These are phyloP conservation scores for Synanthedon andrenaeformis DNA, from an alignment of 2,888 invertebrate genomes.

Conservation along the genomic window DNA sequence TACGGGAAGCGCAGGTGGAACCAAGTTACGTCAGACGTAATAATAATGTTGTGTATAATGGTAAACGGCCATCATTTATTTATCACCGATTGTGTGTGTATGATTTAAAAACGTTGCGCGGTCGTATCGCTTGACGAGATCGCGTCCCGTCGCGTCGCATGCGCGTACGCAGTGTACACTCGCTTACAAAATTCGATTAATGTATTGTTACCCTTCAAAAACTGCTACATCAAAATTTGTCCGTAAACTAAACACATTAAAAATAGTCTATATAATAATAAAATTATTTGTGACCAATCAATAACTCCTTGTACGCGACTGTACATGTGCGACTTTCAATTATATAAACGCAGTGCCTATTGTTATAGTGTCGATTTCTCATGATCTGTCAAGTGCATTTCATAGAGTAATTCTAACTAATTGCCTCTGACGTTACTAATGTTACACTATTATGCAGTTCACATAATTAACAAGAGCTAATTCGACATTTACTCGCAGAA, in stretches of 20 bases:
- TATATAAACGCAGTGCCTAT: conserved; percentile 3
- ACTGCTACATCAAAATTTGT: too few species aligned
- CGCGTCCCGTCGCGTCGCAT: too few species aligned
- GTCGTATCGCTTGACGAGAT: not conserved
- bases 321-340: not conserved
- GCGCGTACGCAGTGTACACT: too few species aligned
- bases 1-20: conserved; percentile 39
- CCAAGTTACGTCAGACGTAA: conserved; percentile 35
- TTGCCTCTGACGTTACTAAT: not conserved
- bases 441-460: conserved; percentile 6
- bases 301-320: not conserved
- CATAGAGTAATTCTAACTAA: not conserved
- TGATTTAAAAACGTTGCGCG: not conserved
- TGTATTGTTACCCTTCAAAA: too few species aligned
- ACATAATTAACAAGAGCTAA: conserved; percentile 9
- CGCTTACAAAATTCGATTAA: too few species aligned
- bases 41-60: conserved; percentile 21
- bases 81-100: conserved; percentile 15
- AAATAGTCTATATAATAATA: too few species aligned
- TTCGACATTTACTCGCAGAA: conserved; percentile 5
- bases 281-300: not conserved
- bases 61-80: conserved; percentile 26
- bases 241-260: too few species aligned
- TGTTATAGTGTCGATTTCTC: conserved; percentile 10
- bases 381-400: conserved; percentile 5